Conservation (phyloP, 2,113 vertebrate species). For the Gadus macrocephalus region DNA sequence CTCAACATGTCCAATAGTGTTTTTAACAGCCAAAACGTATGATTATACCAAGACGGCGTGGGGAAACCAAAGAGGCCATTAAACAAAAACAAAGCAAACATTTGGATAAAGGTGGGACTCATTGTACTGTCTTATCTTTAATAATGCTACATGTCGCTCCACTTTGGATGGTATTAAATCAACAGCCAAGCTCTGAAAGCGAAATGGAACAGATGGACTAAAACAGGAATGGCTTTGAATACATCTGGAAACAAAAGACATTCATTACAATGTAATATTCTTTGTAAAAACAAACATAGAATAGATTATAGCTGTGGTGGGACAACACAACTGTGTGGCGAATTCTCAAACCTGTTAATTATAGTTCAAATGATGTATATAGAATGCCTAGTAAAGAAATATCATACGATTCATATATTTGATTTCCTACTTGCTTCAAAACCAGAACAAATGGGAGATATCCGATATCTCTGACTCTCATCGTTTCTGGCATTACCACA, state of each 20-base stretch:
- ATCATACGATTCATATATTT: slow-evolving; percentile 44
- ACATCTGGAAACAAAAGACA: slow-evolving; percentile 24
- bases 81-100: neutral
- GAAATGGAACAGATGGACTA: slow-evolving; percentile 17
- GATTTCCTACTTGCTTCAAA: slow-evolving; percentile 37
- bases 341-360: slow-evolving; percentile 25
- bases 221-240: neutral
- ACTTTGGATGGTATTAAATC: slow-evolving; percentile 48
- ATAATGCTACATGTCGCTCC: slow-evolving; percentile 66
- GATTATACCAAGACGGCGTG: slow-evolving; percentile 46
- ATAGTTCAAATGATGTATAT: slow-evolving; percentile 44
- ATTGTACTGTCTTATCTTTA: slow-evolving; percentile 17
- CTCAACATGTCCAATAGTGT: slow-evolving; percentile 42
- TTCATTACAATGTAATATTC: slow-evolving; percentile 35
- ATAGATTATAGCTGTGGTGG: slow-evolving; percentile 27
- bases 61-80: slow-evolving; percentile 29
- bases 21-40: slow-evolving; percentile 60
- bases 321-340: slow-evolving; percentile 26
- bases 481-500: slow-evolving; percentile 50
- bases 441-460: slow-evolving; percentile 40
- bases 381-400: slow-evolving; percentile 56
- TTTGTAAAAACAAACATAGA: slow-evolving; percentile 13
- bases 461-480: slow-evolving; percentile 38
- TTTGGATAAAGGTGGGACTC: slow-evolving; percentile 19
- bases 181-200: slow-evolving; percentile 31